phyloP scores from a whole-genome alignment of 1,140 invertebrate genomes.

The Anastatus disparis region DNA sequence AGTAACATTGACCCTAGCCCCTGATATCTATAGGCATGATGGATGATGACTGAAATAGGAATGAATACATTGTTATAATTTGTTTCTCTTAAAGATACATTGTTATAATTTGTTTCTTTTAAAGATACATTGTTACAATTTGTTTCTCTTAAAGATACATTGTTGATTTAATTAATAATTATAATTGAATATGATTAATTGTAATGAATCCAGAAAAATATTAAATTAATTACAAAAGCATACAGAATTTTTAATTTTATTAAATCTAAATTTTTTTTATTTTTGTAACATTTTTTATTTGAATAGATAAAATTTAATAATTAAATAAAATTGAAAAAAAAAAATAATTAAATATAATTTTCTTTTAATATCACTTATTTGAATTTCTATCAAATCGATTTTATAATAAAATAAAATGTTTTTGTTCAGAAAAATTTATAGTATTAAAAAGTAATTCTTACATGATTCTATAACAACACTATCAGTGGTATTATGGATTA shows the following conservation, averaged over 20 bases:
- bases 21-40: slow-evolving; percentile 74
- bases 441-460: slow-evolving; percentile 44
- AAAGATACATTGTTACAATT: background rate
- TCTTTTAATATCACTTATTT: slow-evolving; percentile 1
- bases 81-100: no score
- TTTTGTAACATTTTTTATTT: no score
- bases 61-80: slow-evolving; percentile 24
- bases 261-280: no score
- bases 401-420: background rate
- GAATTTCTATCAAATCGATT: no score
- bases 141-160: no score
- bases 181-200: no score
- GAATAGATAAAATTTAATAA: no score
- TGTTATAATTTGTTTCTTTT: background rate
- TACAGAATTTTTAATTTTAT: no score
- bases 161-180: no score
- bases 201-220: no score
- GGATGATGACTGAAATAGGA: slow-evolving; percentile 77
- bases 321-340: background rate
- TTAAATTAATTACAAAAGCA: no score
- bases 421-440: background rate
- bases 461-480: slow-evolving; percentile 76
- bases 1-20: slow-evolving; percentile 79
- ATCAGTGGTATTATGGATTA: slow-evolving; percentile 72
- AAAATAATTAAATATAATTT: background rate